phyloP scores from a whole-genome alignment of 2,113 vertebrate species.

The Prinia subflava region DNA sequence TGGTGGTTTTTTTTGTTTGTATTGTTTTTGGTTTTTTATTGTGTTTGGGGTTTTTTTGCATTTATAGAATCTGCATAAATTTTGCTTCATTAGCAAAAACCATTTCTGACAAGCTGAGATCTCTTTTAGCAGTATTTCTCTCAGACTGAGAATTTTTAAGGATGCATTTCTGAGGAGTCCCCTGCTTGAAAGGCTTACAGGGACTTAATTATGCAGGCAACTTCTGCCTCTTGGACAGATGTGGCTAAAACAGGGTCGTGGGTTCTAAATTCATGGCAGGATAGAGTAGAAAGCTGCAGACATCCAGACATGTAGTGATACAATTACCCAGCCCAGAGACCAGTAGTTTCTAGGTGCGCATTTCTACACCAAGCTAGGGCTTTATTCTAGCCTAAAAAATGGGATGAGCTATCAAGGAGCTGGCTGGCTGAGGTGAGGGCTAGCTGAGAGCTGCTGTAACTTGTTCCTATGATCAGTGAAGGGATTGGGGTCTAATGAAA shows the following conservation, averaged over 20 bases:
- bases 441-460: neutral
- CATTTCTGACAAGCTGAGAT: neutral
- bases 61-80: neutral
- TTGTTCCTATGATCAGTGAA: neutral
- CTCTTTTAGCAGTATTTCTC: neutral
- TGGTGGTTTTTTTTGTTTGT: neutral
- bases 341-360: neutral
- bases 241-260: neutral
- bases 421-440: neutral
- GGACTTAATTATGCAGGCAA: neutral
- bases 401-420: neutral
- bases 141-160: neutral
- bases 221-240: neutral
- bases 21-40: neutral
- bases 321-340: rapidly evolving
- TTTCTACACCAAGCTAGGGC: neutral
- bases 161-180: neutral
- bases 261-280: neutral
- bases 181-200: neutral
- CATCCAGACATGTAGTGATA: rapidly evolving
- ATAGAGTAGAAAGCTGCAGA: neutral
- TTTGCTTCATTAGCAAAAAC: neutral
- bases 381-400: neutral
- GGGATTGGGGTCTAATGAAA: neutral
- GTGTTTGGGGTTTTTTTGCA: neutral